phyloP scores from a whole-genome alignment of 37 sponge, comb jelly and placozoan genomes.

The Petrosia ficiformis region DNA sequence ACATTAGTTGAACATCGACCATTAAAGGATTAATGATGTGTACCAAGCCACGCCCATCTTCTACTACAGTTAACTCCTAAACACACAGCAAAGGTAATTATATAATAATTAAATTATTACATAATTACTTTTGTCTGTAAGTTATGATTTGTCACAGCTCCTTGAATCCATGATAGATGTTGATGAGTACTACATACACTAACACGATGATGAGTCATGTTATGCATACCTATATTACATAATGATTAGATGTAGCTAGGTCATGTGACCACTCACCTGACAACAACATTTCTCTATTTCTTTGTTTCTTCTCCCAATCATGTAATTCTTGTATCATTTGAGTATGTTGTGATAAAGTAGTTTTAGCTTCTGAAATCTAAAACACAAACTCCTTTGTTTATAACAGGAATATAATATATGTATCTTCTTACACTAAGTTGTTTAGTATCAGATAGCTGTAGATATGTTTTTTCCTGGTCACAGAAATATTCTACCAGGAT shows the following conservation, averaged over 20 bases:
- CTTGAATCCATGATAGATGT: constrained; percentile 44
- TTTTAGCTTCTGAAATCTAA: constrained; percentile 44
- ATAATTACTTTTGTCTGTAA: constrained; percentile 24
- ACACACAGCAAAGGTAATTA: too few species aligned
- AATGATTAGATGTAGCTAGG: not conserved
- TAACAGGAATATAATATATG: too few species aligned
- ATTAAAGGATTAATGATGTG: constrained; percentile 48
- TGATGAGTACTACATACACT: constrained; percentile 40
- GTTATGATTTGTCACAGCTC: constrained; percentile 38
- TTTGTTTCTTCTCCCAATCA: constrained; percentile 47
- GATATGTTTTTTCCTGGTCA: constrained; percentile 49
- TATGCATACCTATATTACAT: too few species aligned
- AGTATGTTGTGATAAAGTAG: constrained; percentile 44
- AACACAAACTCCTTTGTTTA: not conserved
- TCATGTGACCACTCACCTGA: not conserved
- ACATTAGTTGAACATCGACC: constrained; percentile 40
- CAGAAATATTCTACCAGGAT: constrained; percentile 63
- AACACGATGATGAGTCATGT: constrained; percentile 12
- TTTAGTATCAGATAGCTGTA: constrained; percentile 38
- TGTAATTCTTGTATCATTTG: constrained; percentile 46
- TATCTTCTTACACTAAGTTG: constrained; percentile 29
- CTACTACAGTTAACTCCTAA: constrained; percentile 44
- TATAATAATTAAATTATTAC: not conserved
- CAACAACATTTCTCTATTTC: constrained; percentile 17
- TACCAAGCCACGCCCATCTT: constrained; percentile 13